Conservation (phyloP, 2,113 vertebrate genomes). For the Acrocephalus kingi region DNA sequence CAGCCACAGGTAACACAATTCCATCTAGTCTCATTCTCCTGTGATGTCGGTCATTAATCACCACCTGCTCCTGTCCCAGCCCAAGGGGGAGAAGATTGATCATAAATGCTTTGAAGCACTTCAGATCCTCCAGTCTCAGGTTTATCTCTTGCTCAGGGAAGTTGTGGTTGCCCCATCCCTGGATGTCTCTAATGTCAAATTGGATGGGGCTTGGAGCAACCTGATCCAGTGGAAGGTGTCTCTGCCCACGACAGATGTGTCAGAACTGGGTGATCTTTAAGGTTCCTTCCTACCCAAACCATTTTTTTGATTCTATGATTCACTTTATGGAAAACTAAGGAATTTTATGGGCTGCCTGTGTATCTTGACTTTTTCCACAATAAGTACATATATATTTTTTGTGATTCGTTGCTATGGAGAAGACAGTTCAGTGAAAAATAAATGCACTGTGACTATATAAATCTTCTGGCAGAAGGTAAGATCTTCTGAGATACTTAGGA, state of each 20-base stretch:
- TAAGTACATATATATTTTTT: background rate
- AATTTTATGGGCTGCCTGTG: background rate
- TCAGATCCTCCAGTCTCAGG: background rate
- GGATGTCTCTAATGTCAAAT: rapidly evolving
- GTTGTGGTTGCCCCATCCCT: background rate
- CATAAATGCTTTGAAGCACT: background rate
- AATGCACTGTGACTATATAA: background rate
- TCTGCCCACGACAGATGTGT: background rate
- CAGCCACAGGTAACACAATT: background rate
- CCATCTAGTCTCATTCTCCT: background rate
- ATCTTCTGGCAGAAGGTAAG: slow-evolving; percentile 12
- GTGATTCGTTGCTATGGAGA: slow-evolving; percentile 29
- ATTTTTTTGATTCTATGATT: background rate
- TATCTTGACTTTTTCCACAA: background rate
- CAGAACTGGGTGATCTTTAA: background rate
- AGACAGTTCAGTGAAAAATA: slow-evolving; percentile 12
- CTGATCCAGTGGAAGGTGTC: background rate
- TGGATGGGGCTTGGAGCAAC: background rate
- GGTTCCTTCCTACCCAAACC: background rate
- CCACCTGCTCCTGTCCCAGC: background rate
- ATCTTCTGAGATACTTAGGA: slow-evolving; percentile 35
- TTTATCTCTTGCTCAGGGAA: background rate
- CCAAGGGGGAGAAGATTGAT: background rate
- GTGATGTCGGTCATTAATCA: background rate
- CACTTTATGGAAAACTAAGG: background rate